Base-by-base conservation (phyloP, 2,888 invertebrate species). In the Ypsolopha scabrella region DNA sequence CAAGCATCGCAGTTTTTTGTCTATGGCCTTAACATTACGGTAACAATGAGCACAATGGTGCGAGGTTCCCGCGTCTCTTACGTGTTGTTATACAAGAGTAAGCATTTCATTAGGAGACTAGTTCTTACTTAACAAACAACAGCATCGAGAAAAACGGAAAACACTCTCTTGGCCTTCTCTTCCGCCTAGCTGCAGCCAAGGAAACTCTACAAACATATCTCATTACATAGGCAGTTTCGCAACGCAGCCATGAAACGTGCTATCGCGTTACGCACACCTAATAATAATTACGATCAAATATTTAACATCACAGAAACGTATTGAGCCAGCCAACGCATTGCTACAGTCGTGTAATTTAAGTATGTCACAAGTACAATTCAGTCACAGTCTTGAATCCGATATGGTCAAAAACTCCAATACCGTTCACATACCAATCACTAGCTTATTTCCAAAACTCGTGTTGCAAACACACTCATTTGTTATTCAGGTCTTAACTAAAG, bases 31-130 rank as follows among this genome's bases (percentile, higher is more conserved):
- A 80, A 78, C 80, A 80, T 80, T 78, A 79, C 67, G 68, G 67
- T 61, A 74, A 81, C 81, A 82, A 82, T 81, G 67, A 69, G 64
- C 60, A 80, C 81, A 79, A 80, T 77, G 60, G 72, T 59, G 64
- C 54, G 51, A 54, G 60, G 67, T 82, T 83, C 81, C 75, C 83
- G 82, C 80, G 77, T 69, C 72, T 77, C 74, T 83, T 82, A 80
- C 75, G 70, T 68, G 65, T 70, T 70, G 67, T 83, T 82, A 81
- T 75, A 80, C 78, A 81, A 81, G 72, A 76, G 69, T 67, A 67
- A 61, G 64, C 69, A 68, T 67, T 75, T 68, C 62, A 72, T 71
- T 64, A 67, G 58, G 68, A 64, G 57, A 68, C 57, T 55, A 50
- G 54, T 57, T 61, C 57, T 56, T 65, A 51, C 41, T 50, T 35